Base-by-base conservation (phyloP, 2,888 invertebrate species). In the Yponomeuta plumbellus region DNA sequence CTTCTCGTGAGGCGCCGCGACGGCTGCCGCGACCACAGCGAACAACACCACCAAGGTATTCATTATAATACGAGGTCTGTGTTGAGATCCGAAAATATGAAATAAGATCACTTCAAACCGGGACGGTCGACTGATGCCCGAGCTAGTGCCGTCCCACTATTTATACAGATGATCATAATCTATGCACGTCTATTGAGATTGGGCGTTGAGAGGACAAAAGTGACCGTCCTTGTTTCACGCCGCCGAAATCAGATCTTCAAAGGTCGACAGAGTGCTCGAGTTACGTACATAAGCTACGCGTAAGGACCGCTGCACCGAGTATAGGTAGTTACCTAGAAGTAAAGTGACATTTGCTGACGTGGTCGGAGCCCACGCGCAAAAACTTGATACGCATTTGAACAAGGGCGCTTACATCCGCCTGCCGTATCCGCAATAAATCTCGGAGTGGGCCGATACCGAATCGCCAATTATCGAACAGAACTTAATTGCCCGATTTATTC, bases 21-120 rank as follows among this genome's bases (percentile, higher is more conserved):
- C 70, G 2, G 78, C 78, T 65, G 77, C 77, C 22, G 81, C 81
- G 65, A 86, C 71, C 66, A 83, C 74, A 73, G 81, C 81, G 73
- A 82, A 79, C 73, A 88, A 85, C 84, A 88, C 87, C 86, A 88
- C 84, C 85, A 88, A 74, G 76, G 81, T 80, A 76, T 73, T 86
- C 88, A 89, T 88, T 63, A 66, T 76, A 80, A 80, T 78, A 78
- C 64, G 82, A 80, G 85, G 85, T 85, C 83, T 86, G 83, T 84
- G 83, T 80, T 73, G 72, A 69, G 73, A 74, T 74, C 76, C 76
- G 75, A 80, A 80, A 72, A 52, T 52, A 17, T 17, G 17, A 52
- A 52, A 52, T 52, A 82, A 77, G 83, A 86, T 83, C 84, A 83
- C 86, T 85, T 84, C 84, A 71, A 72, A 81, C 83, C 78, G 72